phyloP scores from a whole-genome alignment of 2,797 vertebrate species.

The Masticophis lateralis region DNA sequence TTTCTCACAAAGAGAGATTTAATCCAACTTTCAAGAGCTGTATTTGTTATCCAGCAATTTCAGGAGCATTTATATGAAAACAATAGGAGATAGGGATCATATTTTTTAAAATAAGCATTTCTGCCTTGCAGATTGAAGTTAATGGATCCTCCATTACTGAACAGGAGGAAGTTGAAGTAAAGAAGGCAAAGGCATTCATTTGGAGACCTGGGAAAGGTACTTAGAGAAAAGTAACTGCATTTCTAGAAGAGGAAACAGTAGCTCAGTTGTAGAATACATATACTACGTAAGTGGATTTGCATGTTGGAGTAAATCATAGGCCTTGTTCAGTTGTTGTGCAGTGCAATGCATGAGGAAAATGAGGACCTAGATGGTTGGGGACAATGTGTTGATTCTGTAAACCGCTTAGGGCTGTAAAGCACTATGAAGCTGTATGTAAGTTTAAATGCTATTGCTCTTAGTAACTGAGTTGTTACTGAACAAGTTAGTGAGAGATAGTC shows the following conservation, averaged over 20 bases:
- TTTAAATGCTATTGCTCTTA: background rate
- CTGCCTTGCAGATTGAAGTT: slow-evolving; percentile 40
- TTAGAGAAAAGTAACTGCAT: background rate
- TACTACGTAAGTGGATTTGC: background rate
- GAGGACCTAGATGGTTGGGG: background rate
- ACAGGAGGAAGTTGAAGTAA: slow-evolving; percentile 8
- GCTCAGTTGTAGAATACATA: background rate
- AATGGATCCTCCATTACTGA: background rate
- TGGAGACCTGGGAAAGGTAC: slow-evolving; percentile 44
- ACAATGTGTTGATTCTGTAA: background rate
- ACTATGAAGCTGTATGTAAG: background rate
- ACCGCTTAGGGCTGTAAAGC: background rate
- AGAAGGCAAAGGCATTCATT: background rate
- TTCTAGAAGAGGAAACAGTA: background rate
- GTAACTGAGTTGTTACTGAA: background rate
- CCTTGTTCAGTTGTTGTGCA: background rate
- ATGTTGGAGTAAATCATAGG: background rate
- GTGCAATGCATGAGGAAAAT: background rate
- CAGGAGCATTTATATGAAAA: accelerated
- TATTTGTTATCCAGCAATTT: background rate
- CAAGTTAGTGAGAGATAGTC: background rate
- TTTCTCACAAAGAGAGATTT: background rate
- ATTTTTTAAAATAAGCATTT: background rate
- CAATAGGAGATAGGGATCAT: background rate
- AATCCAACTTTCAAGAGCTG: background rate